These are phyloP conservation scores for Thera britannica DNA, from an alignment of 2,888 invertebrate species.

Conservation along the genomic window DNA sequence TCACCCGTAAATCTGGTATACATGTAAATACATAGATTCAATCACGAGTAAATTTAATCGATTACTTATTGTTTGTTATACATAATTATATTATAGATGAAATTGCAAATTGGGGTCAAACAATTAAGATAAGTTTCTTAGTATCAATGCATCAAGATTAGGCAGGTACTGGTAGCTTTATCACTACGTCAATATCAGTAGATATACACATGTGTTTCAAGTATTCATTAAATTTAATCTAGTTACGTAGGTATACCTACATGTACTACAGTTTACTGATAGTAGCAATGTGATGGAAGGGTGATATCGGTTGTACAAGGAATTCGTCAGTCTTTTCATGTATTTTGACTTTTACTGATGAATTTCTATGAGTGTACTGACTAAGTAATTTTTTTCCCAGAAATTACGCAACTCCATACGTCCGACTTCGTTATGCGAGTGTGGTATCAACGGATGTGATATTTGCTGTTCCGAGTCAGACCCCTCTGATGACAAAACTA, in stretches of 20 bases:
- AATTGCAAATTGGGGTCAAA: constrained; percentile 10
- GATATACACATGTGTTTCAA: background rate
- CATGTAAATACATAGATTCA: too few relatives aligned
- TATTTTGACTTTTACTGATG: constrained; percentile 22
- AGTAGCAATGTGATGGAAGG: constrained; percentile 28
- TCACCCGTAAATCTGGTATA: too few relatives aligned
- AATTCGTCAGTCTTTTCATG: constrained; percentile 18
- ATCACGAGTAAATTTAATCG: too few relatives aligned
- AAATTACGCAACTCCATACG: constrained; percentile 90
- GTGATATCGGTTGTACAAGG: constrained; percentile 24
- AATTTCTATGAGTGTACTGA: constrained; percentile 23
- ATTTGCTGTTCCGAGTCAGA: constrained; percentile 79
- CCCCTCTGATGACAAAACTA: constrained; percentile 72
- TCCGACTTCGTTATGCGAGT: constrained; percentile 90
- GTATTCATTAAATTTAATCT: constrained; percentile 5
- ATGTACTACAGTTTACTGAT: constrained; percentile 23
- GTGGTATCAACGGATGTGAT: constrained; percentile 92
- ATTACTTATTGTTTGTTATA: too few relatives aligned
- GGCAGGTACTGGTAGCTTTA: constrained; percentile 9
- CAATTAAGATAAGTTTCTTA: constrained; percentile 16
- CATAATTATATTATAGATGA: background rate
- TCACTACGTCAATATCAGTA: constrained; percentile 14
- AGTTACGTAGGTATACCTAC: background rate
- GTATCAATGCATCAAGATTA: constrained; percentile 36
- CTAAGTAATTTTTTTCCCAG: constrained; percentile 73